Evolutionary conservation across 2,797 vertebrate genomes (phyloP).

Genomic region (Saxicola maurus): DNA sequence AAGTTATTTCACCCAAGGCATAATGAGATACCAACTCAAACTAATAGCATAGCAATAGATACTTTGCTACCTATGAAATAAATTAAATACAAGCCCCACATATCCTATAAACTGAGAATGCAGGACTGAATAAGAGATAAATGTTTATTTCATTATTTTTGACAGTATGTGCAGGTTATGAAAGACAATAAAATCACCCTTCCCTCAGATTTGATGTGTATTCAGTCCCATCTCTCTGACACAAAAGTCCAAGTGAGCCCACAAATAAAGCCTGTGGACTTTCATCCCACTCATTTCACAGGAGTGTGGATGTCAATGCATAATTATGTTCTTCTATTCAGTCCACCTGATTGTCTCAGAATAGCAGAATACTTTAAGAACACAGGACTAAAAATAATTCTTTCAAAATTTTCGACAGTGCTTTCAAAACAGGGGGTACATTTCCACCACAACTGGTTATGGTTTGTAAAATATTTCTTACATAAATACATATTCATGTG

Average conservation of each 20-base stretch:
- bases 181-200: background rate
- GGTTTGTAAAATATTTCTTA: background rate
- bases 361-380: background rate
- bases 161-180: rapidly evolving
- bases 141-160: background rate
- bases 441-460: background rate
- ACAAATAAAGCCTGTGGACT: background rate
- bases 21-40: background rate
- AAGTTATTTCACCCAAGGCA: background rate
- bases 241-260: background rate
- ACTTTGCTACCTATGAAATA: background rate
- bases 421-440: background rate
- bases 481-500: background rate
- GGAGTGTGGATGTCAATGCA: background rate
- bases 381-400: rapidly evolving
- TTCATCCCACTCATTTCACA: background rate
- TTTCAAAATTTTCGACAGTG: background rate
- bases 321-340: background rate
- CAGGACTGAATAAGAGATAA: background rate
- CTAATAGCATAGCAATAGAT: background rate
- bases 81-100: background rate
- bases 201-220: background rate
- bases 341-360: background rate
- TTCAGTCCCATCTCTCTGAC: background rate
- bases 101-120: background rate